phyloP scores from a whole-genome alignment of 1,140 invertebrate species.

The Wasmannia auropunctata region DNA sequence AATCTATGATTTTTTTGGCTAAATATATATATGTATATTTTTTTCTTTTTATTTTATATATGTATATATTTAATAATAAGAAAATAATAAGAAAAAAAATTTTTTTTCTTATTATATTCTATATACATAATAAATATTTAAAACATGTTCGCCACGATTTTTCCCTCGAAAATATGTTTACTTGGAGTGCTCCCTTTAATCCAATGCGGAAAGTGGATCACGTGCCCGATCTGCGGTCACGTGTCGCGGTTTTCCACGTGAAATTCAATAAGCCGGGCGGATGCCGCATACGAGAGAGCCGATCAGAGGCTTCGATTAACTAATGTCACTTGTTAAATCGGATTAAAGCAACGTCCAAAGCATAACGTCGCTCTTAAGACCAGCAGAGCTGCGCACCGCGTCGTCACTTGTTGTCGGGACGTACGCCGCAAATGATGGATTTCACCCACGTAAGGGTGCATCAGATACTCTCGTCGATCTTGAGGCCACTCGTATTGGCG shows the following conservation, averaged over 20 bases:
- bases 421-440: constrained; percentile 77
- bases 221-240: constrained; percentile 26
- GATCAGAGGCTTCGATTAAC: constrained; percentile 78
- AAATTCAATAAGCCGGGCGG: constrained; percentile 67
- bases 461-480: constrained; percentile 77
- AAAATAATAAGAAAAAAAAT: no score
- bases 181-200: neutral
- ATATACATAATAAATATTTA: neutral
- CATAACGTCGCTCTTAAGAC: constrained; percentile 77
- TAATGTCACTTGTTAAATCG: constrained; percentile 57
- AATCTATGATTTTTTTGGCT: no score
- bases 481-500: constrained; percentile 61
- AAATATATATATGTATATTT: no score
- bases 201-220: neutral
- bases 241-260: constrained; percentile 65
- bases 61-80: no score
- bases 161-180: neutral
- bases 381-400: constrained; percentile 66
- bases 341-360: constrained; percentile 34
- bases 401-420: constrained; percentile 72
- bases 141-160: neutral
- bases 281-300: constrained; percentile 63
- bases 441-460: constrained; percentile 77
- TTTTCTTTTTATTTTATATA: no score
- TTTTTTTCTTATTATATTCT: neutral